Evolutionary conservation across 2,113 vertebrate genomes (phyloP).

Genomic region (Scopus umbretta): DNA sequence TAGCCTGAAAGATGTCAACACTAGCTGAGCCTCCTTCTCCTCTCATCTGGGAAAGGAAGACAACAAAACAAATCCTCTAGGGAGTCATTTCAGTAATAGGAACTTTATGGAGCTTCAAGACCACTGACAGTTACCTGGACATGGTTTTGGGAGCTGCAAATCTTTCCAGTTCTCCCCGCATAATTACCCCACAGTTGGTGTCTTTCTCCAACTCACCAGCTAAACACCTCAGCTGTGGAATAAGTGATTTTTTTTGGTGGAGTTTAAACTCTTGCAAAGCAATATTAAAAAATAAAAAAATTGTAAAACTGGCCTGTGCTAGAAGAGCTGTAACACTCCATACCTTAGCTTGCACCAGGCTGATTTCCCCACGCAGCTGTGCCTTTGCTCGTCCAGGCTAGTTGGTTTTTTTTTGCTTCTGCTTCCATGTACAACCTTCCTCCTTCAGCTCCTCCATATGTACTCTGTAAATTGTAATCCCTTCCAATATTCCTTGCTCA

Average conservation of each 20-base stretch:
- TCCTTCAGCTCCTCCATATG: neutral
- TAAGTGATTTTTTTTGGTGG: neutral
- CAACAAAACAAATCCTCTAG: neutral
- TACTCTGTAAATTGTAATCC: neutral
- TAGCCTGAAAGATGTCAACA: neutral
- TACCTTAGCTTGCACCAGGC: neutral
- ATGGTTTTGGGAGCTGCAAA: neutral
- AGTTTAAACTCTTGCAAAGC: neutral
- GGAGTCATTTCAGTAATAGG: neutral
- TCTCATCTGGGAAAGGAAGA: neutral
- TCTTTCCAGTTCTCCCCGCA: neutral
- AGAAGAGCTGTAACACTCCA: neutral
- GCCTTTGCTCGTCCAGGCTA: neutral
- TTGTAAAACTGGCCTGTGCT: neutral
- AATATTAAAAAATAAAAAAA: too few relatives aligned
- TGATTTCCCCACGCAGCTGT: neutral
- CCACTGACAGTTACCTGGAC: neutral
- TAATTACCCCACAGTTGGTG: neutral
- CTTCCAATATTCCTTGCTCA: neutral
- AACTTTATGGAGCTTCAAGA: neutral
- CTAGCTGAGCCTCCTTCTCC: neutral
- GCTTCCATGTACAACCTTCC: neutral
- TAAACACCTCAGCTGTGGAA: neutral
- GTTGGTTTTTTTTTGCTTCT: neutral
- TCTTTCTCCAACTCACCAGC: neutral